Evolutionary conservation across 2,888 invertebrate species (phyloP).

Genomic region (Acanthococcus lagerstroemiae): DNA sequence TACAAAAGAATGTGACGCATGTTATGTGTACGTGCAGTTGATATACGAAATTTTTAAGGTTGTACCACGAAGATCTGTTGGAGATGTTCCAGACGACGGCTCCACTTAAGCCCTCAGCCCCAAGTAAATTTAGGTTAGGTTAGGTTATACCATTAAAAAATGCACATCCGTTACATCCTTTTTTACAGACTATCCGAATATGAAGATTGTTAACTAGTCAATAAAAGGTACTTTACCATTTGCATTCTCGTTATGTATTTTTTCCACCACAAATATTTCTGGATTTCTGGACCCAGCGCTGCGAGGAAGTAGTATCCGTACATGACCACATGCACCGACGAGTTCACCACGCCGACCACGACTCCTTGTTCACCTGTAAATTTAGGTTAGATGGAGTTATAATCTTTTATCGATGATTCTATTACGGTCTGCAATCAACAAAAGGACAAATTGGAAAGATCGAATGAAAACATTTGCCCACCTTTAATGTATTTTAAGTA

Average conservation of each 20-base stretch:
- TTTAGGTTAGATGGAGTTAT: neutral
- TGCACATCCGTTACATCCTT: too few relatives aligned
- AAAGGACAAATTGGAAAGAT: neutral
- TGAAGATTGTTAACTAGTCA: neutral
- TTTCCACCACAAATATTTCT: slow-evolving; percentile 49
- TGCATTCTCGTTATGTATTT: slow-evolving; percentile 47
- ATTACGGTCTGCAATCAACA: neutral
- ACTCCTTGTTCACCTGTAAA: slow-evolving; percentile 43
- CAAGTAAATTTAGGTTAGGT: too few relatives aligned
- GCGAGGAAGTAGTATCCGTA: slow-evolving; percentile 47
- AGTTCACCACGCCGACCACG: slow-evolving; percentile 45
- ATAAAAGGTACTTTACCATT: slow-evolving; percentile 37
- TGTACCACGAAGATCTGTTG: too few relatives aligned
- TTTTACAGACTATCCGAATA: neutral
- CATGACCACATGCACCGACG: slow-evolving; percentile 46
- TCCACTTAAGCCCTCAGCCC: too few relatives aligned
- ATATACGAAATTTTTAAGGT: too few relatives aligned
- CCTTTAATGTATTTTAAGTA: slow-evolving; percentile 68
- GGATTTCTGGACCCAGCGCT: slow-evolving; percentile 46
- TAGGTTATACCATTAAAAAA: too few relatives aligned
- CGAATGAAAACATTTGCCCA: slow-evolving; percentile 39
- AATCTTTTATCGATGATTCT: too few relatives aligned
- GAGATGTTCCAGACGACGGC: too few relatives aligned
- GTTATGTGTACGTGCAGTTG: too few relatives aligned
- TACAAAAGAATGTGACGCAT: too few relatives aligned